phyloP scores from a whole-genome alignment of 1,140 invertebrate species.

The Zophobas atratus region DNA sequence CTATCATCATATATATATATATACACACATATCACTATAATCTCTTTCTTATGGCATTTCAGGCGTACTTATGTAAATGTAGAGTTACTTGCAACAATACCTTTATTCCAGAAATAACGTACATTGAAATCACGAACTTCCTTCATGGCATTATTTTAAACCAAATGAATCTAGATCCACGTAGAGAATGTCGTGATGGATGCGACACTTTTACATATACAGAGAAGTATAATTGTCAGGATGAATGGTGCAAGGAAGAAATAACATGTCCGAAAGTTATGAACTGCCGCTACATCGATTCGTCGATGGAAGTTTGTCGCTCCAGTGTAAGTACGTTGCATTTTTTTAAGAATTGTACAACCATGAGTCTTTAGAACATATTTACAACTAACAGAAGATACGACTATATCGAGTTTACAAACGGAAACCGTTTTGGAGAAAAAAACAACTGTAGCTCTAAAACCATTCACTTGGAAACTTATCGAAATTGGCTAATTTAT shows the following conservation, averaged over 20 bases:
- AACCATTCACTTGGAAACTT: background rate
- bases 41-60: too few relatives aligned
- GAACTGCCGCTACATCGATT: constrained; percentile 85
- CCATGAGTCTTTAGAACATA: constrained; percentile 48
- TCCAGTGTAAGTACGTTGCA: constrained; percentile 68
- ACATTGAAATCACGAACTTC: constrained; percentile 79
- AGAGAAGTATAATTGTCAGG: too few relatives aligned
- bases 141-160: too few relatives aligned
- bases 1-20: too few relatives aligned
- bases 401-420: too few relatives aligned
- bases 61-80: too few relatives aligned
- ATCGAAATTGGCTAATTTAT: too few relatives aligned
- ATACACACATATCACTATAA: too few relatives aligned
- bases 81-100: too few relatives aligned
- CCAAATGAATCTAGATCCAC: constrained; percentile 73
- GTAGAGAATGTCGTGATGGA: constrained; percentile 80
- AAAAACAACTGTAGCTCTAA: constrained; percentile 55
- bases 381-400: too few relatives aligned
- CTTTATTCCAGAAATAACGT: constrained; percentile 74
- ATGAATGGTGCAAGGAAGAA: constrained; percentile 67
- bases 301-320: constrained; percentile 75
- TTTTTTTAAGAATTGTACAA: constrained; percentile 7
- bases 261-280: constrained; percentile 77
- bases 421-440: background rate
- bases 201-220: constrained; percentile 71